Percentiles rank a stretch among this genome's conserved stretches.
Conservation (phyloP, 2,113 vertebrate species). For the Aix galericulata region DNA sequence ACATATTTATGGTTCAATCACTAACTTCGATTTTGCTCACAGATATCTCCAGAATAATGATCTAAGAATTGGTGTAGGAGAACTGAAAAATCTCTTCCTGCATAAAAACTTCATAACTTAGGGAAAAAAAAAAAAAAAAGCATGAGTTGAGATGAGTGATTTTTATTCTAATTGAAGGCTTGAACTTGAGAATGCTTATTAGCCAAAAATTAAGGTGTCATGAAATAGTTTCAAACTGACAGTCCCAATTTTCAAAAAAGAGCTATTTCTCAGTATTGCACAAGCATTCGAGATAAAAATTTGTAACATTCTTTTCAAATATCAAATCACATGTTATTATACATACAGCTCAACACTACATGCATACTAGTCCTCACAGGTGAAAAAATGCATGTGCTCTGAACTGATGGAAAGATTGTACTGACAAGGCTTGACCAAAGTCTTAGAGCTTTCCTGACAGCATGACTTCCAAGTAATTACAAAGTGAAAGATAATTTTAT, state of each 20-base stretch:
- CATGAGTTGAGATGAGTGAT: background rate
- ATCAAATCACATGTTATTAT: background rate
- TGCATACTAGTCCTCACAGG: background rate
- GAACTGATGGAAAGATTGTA: background rate
- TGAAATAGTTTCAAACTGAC: background rate
- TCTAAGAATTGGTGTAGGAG: background rate
- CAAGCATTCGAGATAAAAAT: background rate
- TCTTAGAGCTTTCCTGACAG: background rate
- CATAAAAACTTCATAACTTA: background rate
- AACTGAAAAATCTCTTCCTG: background rate
- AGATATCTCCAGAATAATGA: background rate
- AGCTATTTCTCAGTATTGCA: background rate
- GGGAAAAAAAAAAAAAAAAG: background rate
- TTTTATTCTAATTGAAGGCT: background rate
- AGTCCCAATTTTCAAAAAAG: background rate
- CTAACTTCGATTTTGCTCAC: accelerated
- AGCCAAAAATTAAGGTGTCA: background rate
- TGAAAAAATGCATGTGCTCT: background rate
- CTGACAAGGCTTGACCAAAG: background rate
- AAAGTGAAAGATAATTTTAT: background rate
- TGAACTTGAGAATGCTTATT: background rate
- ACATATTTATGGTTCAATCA: accelerated
- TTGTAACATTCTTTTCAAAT: background rate
- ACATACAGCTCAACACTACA: background rate
- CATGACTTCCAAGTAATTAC: accelerated